These are phyloP conservation scores for Barbus barbus DNA, from an alignment of 2,113 vertebrate species.

Conservation along the genomic window DNA sequence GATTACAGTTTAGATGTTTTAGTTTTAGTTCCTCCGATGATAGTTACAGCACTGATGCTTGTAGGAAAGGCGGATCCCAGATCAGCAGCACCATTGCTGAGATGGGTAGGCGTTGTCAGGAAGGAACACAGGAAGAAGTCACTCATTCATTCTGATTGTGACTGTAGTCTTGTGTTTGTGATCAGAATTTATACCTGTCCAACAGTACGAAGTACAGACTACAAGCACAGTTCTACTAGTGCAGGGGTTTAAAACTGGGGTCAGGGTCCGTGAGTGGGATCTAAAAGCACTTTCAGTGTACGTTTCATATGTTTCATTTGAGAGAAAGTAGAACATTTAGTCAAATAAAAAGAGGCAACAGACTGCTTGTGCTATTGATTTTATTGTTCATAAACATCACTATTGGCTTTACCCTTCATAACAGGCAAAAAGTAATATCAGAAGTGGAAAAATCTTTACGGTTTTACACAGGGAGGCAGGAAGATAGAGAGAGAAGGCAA, in stretches of 20 bases:
- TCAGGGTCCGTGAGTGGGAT: neutral
- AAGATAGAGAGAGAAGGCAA: slow-evolving; percentile 53
- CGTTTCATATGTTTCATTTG: neutral
- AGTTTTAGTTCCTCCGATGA: slow-evolving; percentile 28
- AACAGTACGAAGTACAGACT: neutral
- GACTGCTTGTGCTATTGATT: slow-evolving; percentile 82
- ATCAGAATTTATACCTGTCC: neutral
- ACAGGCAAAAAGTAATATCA: slow-evolving; percentile 62
- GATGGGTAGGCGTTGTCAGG: slow-evolving; percentile 2
- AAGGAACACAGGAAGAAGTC: neutral
- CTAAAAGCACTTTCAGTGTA: neutral
- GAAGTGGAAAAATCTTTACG: slow-evolving; percentile 75
- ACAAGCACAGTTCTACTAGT: neutral
- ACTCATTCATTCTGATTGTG: neutral
- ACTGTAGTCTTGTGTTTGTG: neutral
- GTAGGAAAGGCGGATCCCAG: slow-evolving; percentile 33
- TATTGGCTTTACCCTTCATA: slow-evolving; percentile 56
- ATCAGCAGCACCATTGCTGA: slow-evolving; percentile 24
- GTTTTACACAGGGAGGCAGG: slow-evolving; percentile 38
- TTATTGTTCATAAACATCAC: slow-evolving; percentile 73
- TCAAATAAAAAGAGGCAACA: slow-evolving; percentile 57
- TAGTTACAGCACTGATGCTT: slow-evolving; percentile 28
- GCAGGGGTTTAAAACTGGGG: neutral
- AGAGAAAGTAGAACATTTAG: slow-evolving; percentile 1
- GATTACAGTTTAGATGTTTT: slow-evolving; percentile 43